phyloP scores from a whole-genome alignment of 2,888 invertebrate genomes.

The Thymelicus acteon region DNA sequence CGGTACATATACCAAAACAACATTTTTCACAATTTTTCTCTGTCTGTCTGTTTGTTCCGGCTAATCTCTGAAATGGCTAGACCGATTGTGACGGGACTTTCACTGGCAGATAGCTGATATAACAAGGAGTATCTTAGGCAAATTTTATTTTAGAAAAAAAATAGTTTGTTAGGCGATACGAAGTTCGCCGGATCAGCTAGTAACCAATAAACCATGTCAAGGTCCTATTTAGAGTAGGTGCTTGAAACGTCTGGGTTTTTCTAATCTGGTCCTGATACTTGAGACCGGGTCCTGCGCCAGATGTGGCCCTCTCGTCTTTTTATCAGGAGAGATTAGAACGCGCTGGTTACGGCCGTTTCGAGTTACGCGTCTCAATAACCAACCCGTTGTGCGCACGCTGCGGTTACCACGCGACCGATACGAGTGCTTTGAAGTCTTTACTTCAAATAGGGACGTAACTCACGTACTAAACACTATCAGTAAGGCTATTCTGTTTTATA shows the following conservation, averaged over 20 bases:
- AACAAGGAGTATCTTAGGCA: too few species aligned
- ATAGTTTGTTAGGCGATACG: too few species aligned
- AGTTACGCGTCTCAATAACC: conserved; percentile 58
- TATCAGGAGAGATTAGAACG: conserved; percentile 71
- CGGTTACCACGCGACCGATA: conserved; percentile 41
- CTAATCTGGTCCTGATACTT: conserved; percentile 52
- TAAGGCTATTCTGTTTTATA: too few species aligned
- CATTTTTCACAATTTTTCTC: too few species aligned
- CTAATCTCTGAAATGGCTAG: too few species aligned
- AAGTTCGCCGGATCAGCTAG: too few species aligned
- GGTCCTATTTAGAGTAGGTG: conserved; percentile 12
- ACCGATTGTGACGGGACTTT: too few species aligned
- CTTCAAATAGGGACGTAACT: conserved; percentile 5
- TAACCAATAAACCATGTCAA: not conserved
- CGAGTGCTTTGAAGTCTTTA: conserved; percentile 13
- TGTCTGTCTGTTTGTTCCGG: too few species aligned
- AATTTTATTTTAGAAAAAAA: too few species aligned
- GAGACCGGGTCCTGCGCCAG: conserved; percentile 55
- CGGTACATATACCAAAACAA: too few species aligned
- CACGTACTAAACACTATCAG: too few species aligned
- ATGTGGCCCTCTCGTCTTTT: conserved; percentile 60
- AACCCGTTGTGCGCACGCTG: conserved; percentile 46
- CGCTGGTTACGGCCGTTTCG: conserved; percentile 57
- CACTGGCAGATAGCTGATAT: too few species aligned
- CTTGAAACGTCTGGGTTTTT: conserved; percentile 23